A percentile compares a stretch with the other conserved stretches of the same genome.
Conservation (phyloP, 2,113 vertebrate species). For the Halichoerus grypus region DNA sequence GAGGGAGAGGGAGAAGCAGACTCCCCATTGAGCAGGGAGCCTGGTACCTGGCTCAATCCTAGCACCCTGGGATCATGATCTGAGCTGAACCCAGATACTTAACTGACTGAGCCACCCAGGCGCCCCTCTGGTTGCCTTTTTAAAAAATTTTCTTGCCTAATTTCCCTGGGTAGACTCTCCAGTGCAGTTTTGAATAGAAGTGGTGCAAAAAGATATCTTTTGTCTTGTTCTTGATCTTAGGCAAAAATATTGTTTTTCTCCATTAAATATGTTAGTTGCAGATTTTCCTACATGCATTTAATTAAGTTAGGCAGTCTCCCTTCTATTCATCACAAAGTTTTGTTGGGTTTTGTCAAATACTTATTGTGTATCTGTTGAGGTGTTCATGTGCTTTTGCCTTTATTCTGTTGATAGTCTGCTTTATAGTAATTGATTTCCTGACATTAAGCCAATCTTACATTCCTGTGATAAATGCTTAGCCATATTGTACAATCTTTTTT, state of each 20-base stretch:
- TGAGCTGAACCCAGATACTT: too few relatives aligned
- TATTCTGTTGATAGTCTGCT: not conserved
- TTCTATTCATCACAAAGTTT: not conserved
- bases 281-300: not conserved
- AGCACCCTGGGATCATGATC: too few relatives aligned
- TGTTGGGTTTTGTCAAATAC: not conserved
- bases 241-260: not conserved
- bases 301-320: not conserved
- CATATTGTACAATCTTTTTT: not conserved
- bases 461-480: not conserved
- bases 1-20: too few relatives aligned
- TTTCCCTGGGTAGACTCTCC: not conserved
- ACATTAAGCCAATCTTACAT: not conserved
- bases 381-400: not conserved
- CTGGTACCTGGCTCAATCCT: too few relatives aligned
- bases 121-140: not conserved
- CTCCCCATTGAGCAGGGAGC: too few relatives aligned
- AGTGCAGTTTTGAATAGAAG: not conserved
- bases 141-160: not conserved
- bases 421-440: not conserved
- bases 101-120: too few relatives aligned
- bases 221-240: not conserved
- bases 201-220: not conserved
- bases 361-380: not conserved
- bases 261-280: not conserved